A percentile compares a stretch with the other conserved stretches of the same genome.
These are phyloP conservation scores for Cladopsammia gracilis DNA, from an alignment of 64 coral and sea anemone species.

Conservation along the genomic window DNA sequence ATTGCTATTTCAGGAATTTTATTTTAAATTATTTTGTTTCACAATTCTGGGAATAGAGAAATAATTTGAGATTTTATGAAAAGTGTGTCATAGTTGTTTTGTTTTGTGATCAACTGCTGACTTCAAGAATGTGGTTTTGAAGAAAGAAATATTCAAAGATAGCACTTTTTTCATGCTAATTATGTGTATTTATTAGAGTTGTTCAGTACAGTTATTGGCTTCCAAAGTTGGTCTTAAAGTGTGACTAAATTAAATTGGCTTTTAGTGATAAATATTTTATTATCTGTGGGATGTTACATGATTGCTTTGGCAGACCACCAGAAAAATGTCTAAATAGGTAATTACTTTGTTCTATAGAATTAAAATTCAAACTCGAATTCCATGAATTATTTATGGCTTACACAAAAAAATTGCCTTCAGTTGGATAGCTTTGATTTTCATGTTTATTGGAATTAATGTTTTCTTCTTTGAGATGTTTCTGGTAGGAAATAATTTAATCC, in stretches of 20 bases:
- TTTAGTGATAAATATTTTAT: conserved; percentile 45
- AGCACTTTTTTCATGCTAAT: not conserved
- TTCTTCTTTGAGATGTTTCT: conserved; percentile 21
- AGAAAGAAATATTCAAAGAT: not conserved
- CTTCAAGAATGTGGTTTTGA: not conserved
- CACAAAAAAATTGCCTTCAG: not conserved
- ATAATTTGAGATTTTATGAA: too few species aligned
- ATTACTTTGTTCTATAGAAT: conserved; percentile 1
- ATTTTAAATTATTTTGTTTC: too few species aligned
- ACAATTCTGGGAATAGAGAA: too few species aligned
- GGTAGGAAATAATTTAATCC: not conserved
- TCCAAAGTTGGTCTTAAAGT: not conserved
- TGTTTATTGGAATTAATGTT: conserved; percentile 17
- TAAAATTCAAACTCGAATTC: conserved; percentile 26
- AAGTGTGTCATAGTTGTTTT: too few species aligned
- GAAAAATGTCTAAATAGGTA: conserved; percentile 6
- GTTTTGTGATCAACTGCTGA: not conserved
- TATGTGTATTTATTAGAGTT: too few species aligned
- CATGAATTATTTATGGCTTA: conserved; percentile 4
- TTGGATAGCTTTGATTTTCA: conserved; percentile 1
- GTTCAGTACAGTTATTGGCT: not conserved
- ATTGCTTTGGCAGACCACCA: conserved; percentile 19
- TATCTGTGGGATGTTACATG: not conserved
- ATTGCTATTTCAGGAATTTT: too few species aligned
- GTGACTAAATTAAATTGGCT: not conserved